phyloP scores from a whole-genome alignment of 2,888 invertebrate genomes.

The Leucoma salicis region DNA sequence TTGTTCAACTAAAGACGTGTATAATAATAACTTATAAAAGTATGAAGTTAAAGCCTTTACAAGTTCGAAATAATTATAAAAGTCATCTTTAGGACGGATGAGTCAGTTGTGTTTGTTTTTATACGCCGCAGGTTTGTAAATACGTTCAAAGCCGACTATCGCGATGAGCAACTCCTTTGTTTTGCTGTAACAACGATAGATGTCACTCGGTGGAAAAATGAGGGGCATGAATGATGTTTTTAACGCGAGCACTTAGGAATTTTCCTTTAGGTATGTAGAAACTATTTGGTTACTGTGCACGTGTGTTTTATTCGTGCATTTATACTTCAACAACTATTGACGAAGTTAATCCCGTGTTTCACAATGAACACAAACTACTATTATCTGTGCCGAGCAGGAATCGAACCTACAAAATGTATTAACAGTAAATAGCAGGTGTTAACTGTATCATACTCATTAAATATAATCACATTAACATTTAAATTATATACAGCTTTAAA shows the following conservation, averaged over 20 bases:
- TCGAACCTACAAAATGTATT: too few relatives aligned
- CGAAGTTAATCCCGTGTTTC: too few relatives aligned
- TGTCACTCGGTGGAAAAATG: slow-evolving; percentile 22
- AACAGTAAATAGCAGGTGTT: too few relatives aligned
- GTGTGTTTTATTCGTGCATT: not conserved
- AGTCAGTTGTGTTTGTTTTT: slow-evolving; percentile 24
- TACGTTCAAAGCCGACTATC: slow-evolving; percentile 20
- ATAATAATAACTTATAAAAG: too few relatives aligned
- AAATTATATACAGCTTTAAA: too few relatives aligned
- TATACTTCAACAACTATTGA: too few relatives aligned
- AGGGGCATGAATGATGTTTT: slow-evolving; percentile 10
- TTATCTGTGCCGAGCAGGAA: too few relatives aligned
- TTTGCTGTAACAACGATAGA: slow-evolving; percentile 21
- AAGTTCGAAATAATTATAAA: slow-evolving; percentile 23
- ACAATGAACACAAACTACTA: too few relatives aligned
- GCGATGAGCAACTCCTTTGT: slow-evolving; percentile 29
- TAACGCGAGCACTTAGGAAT: slow-evolving; percentile 7
- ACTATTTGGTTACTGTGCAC: not conserved
- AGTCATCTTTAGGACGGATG: slow-evolving; percentile 29
- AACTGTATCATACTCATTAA: too few relatives aligned
- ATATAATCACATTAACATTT: too few relatives aligned
- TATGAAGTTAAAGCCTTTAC: slow-evolving; percentile 13
- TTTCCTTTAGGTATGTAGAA: slow-evolving; percentile 5
- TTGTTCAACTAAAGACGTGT: too few relatives aligned
- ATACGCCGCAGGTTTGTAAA: slow-evolving; percentile 27